These are phyloP conservation scores for Ptychochromis oligacanthus DNA, from an alignment of 2,113 vertebrate species.

Conservation along the genomic window DNA sequence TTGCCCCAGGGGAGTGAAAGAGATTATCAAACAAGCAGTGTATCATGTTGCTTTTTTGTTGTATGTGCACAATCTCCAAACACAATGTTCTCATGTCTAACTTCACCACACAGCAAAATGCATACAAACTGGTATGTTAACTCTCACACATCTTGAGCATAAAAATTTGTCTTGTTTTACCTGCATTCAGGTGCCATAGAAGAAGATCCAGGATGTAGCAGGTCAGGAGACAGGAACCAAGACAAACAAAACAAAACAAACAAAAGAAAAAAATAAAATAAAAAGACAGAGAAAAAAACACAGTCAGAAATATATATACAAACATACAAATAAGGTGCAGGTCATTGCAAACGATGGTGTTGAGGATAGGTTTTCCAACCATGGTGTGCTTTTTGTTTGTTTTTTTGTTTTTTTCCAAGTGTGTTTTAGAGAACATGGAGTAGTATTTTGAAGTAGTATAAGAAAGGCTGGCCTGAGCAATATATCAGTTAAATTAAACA, in stretches of 20 bases:
- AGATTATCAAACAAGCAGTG: too few species aligned
- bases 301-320: background rate
- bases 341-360: background rate
- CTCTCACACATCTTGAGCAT: background rate
- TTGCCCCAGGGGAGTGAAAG: background rate
- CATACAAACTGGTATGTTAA: too few species aligned
- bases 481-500: background rate
- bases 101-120: too few species aligned
- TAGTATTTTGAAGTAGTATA: background rate
- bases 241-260: too few species aligned
- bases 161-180: background rate
- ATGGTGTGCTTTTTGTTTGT: too few species aligned
- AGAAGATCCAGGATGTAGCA: background rate
- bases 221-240: background rate
- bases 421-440: too few species aligned
- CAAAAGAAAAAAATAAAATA: too few species aligned
- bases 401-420: too few species aligned
- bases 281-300: background rate
- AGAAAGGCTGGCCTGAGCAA: background rate
- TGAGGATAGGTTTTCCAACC: background rate
- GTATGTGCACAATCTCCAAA: too few species aligned
- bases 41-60: too few species aligned
- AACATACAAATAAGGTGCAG: background rate
- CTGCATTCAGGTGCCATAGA: background rate
- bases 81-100: too few species aligned